Conservation (phyloP, 2,797 vertebrate genomes). For the Squalus acanthias region DNA sequence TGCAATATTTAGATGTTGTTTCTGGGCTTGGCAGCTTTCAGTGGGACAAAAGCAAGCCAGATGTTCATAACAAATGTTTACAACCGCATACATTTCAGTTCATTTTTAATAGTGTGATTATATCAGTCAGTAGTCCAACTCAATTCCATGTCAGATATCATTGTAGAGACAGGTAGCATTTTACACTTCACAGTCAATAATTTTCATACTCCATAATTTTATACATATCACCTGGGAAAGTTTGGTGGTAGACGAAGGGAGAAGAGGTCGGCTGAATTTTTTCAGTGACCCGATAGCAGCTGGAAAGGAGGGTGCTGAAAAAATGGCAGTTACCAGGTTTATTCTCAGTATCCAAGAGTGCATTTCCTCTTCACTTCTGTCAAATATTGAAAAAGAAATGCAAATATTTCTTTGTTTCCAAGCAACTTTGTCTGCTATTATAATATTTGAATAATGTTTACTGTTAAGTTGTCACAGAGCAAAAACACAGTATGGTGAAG, state of each 20-base stretch:
- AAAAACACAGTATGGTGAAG: not conserved
- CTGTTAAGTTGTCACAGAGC: not conserved
- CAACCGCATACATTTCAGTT: not conserved
- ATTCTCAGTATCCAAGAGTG: constrained; percentile 93
- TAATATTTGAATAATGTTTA: not conserved
- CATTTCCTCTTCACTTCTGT: constrained; percentile 93
- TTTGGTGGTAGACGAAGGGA: constrained; percentile 84
- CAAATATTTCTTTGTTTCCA: not conserved
- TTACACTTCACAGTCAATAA: not conserved
- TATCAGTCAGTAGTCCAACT: not conserved
- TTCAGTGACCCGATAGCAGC: constrained; percentile 96
- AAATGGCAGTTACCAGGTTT: constrained; percentile 88
- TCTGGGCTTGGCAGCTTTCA: not conserved
- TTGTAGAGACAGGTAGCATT: not conserved
- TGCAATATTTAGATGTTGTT: not conserved
- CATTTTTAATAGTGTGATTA: not conserved
- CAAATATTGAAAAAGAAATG: not conserved
- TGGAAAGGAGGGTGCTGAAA: constrained; percentile 91
- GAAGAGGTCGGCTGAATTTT: constrained; percentile 86
- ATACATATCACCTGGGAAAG: constrained; percentile 73
- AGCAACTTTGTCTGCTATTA: not conserved
- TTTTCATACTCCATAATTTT: not conserved
- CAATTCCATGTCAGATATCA: not conserved
- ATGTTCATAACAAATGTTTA: not conserved
- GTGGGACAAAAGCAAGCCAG: not conserved